Evolutionary conservation across 1,140 invertebrate genomes (phyloP), one percentile per base, ranked within the genome.

Genomic region (Glossosoma conforme): DNA sequence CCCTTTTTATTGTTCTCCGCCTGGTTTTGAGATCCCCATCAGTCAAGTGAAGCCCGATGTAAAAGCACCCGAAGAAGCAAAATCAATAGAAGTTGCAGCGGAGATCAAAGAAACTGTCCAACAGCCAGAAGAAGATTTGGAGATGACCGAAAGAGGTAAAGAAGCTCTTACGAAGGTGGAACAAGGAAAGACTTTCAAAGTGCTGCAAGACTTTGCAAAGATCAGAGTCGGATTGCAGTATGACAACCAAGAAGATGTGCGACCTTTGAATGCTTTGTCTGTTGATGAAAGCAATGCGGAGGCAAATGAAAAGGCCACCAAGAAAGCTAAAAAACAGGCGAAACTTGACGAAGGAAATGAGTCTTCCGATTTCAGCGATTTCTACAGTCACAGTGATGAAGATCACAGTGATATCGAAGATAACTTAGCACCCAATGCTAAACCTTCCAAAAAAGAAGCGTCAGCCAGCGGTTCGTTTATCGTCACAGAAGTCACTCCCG

Each of bases 1-100:
- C 30, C 96, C 96, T 0, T 98, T 90, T 69, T 98, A 93, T 77
- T 85, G 93, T 1, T 76, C 82, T 41, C 96, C 95, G 9, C 82
- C 86, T 45, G 86, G 82, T 10, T 89, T 81, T 69, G 85, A 85
- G 66, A 65, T 77, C 38, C 84, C 85, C 10, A 53, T 75, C 59
- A 65, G 66, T 58, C 76, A 70, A 52, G 50, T 46, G 44, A 59
- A 61, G 47, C 8, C 46, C 43, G 22, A 54, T 15, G 33, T 24
- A 20, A 46, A 61, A 44, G 15, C 19, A 19, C 1, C 11, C 11
- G 52, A 50, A 52, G 18, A 14, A 24, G 25, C 24, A 17, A 54
- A 47, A 28, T 38, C 51, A 28, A 37, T 48, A 41, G 59, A 52
- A 20, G 48, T 52, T 20, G 52, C 47, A 15, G 60, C 65, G 46